Percentiles rank a stretch among this genome's conserved stretches.
Evolutionary conservation across 2,888 invertebrate species (phyloP).

Genomic region (Polietes domitor): DNA sequence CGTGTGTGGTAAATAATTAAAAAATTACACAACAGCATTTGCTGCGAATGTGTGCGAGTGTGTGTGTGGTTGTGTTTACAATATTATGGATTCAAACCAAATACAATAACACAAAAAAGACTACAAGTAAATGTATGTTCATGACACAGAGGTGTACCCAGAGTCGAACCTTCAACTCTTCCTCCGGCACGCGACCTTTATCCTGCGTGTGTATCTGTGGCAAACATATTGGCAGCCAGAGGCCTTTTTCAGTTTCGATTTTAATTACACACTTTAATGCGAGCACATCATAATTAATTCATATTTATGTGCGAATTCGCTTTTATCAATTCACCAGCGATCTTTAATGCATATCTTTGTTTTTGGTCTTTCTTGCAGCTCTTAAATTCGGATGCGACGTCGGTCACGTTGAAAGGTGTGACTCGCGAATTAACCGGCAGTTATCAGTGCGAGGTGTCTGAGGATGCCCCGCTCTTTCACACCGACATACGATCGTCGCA

Average conservation of each 20-base stretch:
- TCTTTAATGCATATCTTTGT: neutral
- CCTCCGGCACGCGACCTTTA: neutral
- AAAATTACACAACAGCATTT: slow-evolving; percentile 9
- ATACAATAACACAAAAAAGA: neutral
- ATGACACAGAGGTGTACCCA: slow-evolving; percentile 3
- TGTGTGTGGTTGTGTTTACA: neutral
- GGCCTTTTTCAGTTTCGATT: neutral
- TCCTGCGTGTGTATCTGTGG: neutral
- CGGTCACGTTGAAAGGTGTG: slow-evolving; percentile 82
- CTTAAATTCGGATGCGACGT: slow-evolving; percentile 82
- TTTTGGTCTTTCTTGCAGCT: slow-evolving; percentile 76
- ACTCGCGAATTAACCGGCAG: slow-evolving; percentile 82
- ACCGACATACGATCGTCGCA: slow-evolving; percentile 82
- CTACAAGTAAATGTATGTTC: slow-evolving; percentile 14
- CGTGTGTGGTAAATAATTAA: slow-evolving; percentile 20
- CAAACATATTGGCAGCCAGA: neutral
- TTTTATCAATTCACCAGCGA: neutral
- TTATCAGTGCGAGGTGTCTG: slow-evolving; percentile 84
- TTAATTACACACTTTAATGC: slow-evolving; percentile 26
- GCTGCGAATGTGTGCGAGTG: neutral
- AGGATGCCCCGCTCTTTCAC: slow-evolving; percentile 83
- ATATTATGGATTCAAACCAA: neutral
- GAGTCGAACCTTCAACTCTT: neutral
- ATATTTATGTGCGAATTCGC: neutral
- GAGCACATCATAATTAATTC: no score